Evolutionary conservation across 2,113 vertebrate species (phyloP).

Genomic region (Bettongia penicillata): DNA sequence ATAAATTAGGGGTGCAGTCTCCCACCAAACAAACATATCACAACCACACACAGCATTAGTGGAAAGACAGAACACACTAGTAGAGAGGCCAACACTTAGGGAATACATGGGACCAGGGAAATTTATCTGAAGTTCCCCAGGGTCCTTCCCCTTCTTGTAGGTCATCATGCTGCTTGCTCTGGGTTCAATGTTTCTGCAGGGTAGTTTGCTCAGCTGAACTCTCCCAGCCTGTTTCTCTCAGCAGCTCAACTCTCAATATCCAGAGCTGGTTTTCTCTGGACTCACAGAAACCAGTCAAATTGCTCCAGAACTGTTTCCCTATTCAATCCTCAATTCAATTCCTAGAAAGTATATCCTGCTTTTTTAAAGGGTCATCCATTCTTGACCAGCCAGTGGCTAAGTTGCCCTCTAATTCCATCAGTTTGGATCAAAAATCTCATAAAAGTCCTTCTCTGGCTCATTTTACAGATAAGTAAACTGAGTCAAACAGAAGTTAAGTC

Average conservation of each 20-base stretch:
- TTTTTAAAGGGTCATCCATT: not conserved
- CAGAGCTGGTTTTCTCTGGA: not conserved
- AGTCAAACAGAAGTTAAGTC: not conserved
- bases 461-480: not conserved
- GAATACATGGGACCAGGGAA: not conserved
- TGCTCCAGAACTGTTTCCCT: not conserved
- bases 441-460: not conserved
- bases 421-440: too few species aligned
- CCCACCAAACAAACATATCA: not conserved
- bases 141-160: not conserved
- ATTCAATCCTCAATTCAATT: not conserved
- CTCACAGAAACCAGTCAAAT: not conserved
- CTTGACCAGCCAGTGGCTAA: not conserved
- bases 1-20: not conserved
- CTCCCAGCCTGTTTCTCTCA: not conserved
- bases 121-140: not conserved
- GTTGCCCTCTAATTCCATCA: too few species aligned
- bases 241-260: not conserved
- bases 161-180: not conserved
- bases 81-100: not conserved
- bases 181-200: not conserved
- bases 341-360: not conserved
- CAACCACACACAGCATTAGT: not conserved
- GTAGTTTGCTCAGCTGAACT: not conserved
- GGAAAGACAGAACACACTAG: not conserved